phyloP scores from a whole-genome alignment of 2,797 vertebrate species.

The Sebastes diploproa region DNA sequence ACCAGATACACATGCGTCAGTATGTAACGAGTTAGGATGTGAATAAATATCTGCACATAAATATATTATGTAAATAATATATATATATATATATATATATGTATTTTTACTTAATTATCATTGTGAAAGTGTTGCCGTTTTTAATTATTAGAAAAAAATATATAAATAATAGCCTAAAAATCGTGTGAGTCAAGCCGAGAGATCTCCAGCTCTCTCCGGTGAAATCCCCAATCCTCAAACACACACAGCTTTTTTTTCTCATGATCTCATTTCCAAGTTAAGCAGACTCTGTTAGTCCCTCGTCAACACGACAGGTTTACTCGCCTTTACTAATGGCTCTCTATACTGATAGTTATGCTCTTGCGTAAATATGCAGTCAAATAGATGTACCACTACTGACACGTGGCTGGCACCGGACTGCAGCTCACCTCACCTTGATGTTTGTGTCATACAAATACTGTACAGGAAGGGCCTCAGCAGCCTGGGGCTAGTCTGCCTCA shows the following conservation, averaged over 20 bases:
- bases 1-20: background rate
- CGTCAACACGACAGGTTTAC: conserved; percentile 83
- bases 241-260: conserved; percentile 66
- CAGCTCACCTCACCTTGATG: conserved; percentile 71
- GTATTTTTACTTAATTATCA: background rate
- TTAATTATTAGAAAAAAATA: background rate
- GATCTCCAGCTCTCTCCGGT: conserved; percentile 45
- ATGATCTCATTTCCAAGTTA: conserved; percentile 84
- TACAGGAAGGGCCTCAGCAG: conserved; percentile 43
- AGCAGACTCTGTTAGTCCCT: conserved; percentile 82
- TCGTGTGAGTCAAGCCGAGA: background rate
- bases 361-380: conserved; percentile 85
- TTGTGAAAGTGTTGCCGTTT: background rate
- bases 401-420: conserved; percentile 76
- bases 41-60: background rate
- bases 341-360: conserved; percentile 83
- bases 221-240: conserved; percentile 77
- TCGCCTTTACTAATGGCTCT: conserved; percentile 82
- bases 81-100: background rate
- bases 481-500: background rate
- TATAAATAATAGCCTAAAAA: background rate
- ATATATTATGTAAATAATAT: background rate
- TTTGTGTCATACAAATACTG: conserved; percentile 78
- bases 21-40: no score
- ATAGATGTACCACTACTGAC: conserved; percentile 81